Percentiles rank a stretch among this genome's conserved stretches.
Conservation (phyloP, 2,888 invertebrate genomes). For the Andrena hattorfiana region DNA sequence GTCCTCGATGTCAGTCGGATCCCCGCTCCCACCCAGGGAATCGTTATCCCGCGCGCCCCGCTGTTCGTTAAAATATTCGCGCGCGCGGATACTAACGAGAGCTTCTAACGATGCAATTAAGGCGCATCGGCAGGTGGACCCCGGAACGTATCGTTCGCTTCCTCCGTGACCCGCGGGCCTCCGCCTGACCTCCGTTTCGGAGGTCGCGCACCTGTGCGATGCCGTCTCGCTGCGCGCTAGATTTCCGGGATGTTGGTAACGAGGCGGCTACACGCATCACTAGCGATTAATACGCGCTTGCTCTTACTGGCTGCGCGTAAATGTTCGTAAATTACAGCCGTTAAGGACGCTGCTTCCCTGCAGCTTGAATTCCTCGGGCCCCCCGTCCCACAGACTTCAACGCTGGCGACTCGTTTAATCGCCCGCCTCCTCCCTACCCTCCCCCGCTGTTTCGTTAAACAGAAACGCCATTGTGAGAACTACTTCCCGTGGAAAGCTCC, state of each 20-base stretch:
- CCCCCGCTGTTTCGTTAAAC: too few relatives aligned
- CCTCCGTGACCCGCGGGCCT: slow-evolving; percentile 42
- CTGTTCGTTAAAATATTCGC: slow-evolving; percentile 58
- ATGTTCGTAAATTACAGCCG: slow-evolving; percentile 30
- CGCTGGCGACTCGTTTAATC: background rate
- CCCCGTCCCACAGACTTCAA: background rate
- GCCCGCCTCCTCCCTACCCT: too few relatives aligned
- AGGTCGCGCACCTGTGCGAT: slow-evolving; percentile 5
- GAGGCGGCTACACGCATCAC: slow-evolving; percentile 42
- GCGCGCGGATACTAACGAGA: slow-evolving; percentile 59
- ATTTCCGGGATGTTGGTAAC: slow-evolving; percentile 49
- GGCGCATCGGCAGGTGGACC: slow-evolving; percentile 62
- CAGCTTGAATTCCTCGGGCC: background rate
- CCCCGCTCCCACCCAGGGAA: slow-evolving; percentile 27
- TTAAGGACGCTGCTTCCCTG: slow-evolving; percentile 3
- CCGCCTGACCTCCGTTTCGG: slow-evolving; percentile 25
- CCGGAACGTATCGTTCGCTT: slow-evolving; percentile 41
- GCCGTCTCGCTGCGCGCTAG: slow-evolving; percentile 34
- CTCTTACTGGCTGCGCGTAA: background rate
- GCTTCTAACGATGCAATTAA: slow-evolving; percentile 67
- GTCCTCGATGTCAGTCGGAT: slow-evolving; percentile 25
- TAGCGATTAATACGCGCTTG: slow-evolving; percentile 19
- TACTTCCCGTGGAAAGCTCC: slow-evolving; percentile 3
- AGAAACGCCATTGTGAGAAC: too few relatives aligned
- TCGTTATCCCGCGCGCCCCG: slow-evolving; percentile 48